Conservation (phyloP, 1,140 invertebrate genomes). For the Lordiphosa collinella region DNA sequence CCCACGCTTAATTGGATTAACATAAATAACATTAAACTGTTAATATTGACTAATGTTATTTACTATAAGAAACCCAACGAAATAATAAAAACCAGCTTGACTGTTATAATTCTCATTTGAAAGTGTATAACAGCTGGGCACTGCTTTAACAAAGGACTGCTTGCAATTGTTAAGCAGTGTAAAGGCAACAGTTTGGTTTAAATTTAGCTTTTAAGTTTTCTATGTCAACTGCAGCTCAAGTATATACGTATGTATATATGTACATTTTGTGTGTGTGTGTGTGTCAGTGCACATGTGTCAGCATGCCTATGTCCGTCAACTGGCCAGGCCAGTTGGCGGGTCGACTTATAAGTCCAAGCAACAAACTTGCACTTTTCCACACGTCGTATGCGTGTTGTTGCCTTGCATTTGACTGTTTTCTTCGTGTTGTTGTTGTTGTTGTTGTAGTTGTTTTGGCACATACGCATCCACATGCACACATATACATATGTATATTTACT, state of each 20-base stretch:
- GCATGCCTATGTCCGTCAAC: background rate
- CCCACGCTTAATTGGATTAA: too few relatives aligned
- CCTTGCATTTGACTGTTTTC: slow-evolving; percentile 60
- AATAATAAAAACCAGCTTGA: too few relatives aligned
- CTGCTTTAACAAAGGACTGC: too few relatives aligned
- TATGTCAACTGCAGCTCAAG: background rate
- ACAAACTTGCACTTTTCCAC: slow-evolving; percentile 63
- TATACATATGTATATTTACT: slow-evolving; percentile 9
- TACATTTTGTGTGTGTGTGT: too few relatives aligned
- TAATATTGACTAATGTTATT: too few relatives aligned
- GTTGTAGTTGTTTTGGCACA: slow-evolving; percentile 14
- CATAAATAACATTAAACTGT: too few relatives aligned
- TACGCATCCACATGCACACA: background rate
- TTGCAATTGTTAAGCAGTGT: background rate
- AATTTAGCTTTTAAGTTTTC: background rate
- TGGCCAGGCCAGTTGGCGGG: background rate
- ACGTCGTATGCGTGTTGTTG: slow-evolving; percentile 34
- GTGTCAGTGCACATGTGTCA: background rate
- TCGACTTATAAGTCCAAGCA: slow-evolving; percentile 20
- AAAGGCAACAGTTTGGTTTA: background rate
- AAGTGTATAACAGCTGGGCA: too few relatives aligned
- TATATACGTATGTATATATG: background rate
- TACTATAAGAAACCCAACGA: too few relatives aligned
- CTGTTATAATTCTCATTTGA: too few relatives aligned
- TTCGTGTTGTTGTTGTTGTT: slow-evolving; percentile 21